phyloP scores from a whole-genome alignment of 35 echinoderm and acorn worm species.

The Lytechinus variegatus region DNA sequence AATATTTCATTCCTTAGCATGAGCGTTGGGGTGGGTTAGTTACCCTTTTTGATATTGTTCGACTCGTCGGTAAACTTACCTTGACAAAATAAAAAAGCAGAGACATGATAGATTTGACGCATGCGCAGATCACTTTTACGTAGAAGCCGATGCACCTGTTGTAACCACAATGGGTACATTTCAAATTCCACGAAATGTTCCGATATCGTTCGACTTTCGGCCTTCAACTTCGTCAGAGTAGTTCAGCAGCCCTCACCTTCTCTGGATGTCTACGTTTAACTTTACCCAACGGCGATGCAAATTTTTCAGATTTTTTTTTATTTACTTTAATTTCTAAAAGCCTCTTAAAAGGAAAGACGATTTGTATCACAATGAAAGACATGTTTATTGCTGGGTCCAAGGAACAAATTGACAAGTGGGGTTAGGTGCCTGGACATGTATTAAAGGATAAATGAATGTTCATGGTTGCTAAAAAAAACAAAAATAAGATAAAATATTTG shows the following conservation, averaged over 20 bases:
- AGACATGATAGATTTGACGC: not conserved
- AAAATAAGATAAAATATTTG: too few species aligned
- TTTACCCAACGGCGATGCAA: too few species aligned
- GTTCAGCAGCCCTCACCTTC: too few species aligned
- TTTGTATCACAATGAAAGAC: too few species aligned
- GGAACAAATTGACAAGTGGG: too few species aligned
- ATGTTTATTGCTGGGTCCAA: too few species aligned
- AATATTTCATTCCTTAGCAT: too few species aligned
- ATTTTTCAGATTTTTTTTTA: not conserved
- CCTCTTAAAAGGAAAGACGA: not conserved
- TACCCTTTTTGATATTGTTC: not conserved
- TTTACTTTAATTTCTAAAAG: not conserved
- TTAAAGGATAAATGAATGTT: too few species aligned
- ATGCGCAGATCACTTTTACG: not conserved
- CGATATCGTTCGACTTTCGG: not conserved
- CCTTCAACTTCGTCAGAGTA: not conserved
- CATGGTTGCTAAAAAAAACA: too few species aligned
- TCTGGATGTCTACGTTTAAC: too few species aligned
- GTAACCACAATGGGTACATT: not conserved
- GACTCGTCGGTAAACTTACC: not conserved
- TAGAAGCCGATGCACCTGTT: not conserved
- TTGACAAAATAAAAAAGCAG: not conserved
- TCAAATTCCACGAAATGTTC: not conserved
- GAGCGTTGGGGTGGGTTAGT: too few species aligned
- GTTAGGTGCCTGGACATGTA: too few species aligned